These are phyloP conservation scores for Poecilobothrus nobilitatus DNA, from an alignment of 2,888 invertebrate genomes.

Conservation along the genomic window DNA sequence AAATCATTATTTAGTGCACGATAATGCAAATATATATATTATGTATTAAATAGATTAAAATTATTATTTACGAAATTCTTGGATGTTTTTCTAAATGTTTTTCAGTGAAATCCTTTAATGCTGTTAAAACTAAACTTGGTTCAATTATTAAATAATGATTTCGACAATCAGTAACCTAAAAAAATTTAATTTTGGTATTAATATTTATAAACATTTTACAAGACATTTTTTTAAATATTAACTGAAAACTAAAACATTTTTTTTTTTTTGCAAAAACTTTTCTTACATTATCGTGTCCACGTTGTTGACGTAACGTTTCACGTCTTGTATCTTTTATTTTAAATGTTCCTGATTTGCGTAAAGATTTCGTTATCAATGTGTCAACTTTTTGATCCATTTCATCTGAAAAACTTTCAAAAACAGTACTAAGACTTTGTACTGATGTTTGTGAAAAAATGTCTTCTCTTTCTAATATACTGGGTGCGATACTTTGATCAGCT, in stretches of 20 bases:
- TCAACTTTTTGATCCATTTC: constrained; percentile 4
- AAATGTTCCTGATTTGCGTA: too few species aligned
- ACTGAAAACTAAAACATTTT: too few species aligned
- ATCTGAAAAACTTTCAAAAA: neutral
- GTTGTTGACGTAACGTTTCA: too few species aligned
- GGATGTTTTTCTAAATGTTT: constrained; percentile 33
- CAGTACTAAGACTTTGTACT: neutral
- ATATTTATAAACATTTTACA: too few species aligned
- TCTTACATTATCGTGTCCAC: too few species aligned
- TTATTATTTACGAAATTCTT: neutral
- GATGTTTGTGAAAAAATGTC: neutral
- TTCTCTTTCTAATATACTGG: neutral
- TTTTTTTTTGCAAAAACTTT: too few species aligned
- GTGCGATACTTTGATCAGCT: neutral
- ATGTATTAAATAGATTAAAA: too few species aligned
- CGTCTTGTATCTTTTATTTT: too few species aligned
- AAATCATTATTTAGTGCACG: neutral
- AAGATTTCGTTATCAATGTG: neutral
- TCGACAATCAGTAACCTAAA: constrained; percentile 24
- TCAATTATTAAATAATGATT: constrained; percentile 61
- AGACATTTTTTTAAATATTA: too few species aligned
- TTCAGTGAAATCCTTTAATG: constrained; percentile 55
- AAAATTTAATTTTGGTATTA: neutral
- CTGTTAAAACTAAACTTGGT: constrained; percentile 56
- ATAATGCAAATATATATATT: too few species aligned